Evolutionary conservation across 2,888 invertebrate genomes (phyloP), one percentile per base, ranked within the genome.

Genomic region (Sphecodes monilicornis): DNA sequence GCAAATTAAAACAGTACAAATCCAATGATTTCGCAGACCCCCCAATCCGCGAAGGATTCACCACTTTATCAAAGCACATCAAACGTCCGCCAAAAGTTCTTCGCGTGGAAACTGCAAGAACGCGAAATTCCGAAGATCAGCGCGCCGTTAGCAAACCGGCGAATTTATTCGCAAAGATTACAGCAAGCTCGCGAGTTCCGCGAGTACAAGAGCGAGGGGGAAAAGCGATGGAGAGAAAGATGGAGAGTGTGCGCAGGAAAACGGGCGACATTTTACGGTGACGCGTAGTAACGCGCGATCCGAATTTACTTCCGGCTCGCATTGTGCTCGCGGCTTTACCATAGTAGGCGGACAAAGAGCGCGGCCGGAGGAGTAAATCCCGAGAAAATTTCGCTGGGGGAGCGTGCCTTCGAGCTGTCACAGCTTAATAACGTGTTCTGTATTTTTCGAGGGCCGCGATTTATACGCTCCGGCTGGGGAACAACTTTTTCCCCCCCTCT

Each of bases 251-350:
- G 6, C 32, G 60, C 60, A 13, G 39, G 39, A 79, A 79, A 74
- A 26, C 39, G 50, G 54, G 32, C 32, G 74, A 26, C 54, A 50
- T 46, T 78, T 78, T 78, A 72, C 46, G 70, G 64, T 36, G 60
- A 72, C 72, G 39, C 46, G 72, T 66, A 60, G 60, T 74, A 74
- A 60, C 60, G 41, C 60, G 74, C 74, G 60, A 43, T 64, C 60
- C 57, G 74, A 64, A 74, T 74, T 74, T 64, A 32, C 74, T 74
- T 74, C 74, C 74, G 60, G 74, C 41, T 74, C 60, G 29, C 74
- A 74, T 74, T 74, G 74, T 74, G 60, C 43, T 60, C 74, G 26
- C 43, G 16, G 41, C 60, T 74, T 57, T 74, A 60, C 60, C 43
- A 26, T n/a, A 32, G 41, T n/a, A 26, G 29, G 29, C 41, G 41